Evolutionary conservation across 2,113 vertebrate genomes (phyloP).

Genomic region (Scopus umbretta): DNA sequence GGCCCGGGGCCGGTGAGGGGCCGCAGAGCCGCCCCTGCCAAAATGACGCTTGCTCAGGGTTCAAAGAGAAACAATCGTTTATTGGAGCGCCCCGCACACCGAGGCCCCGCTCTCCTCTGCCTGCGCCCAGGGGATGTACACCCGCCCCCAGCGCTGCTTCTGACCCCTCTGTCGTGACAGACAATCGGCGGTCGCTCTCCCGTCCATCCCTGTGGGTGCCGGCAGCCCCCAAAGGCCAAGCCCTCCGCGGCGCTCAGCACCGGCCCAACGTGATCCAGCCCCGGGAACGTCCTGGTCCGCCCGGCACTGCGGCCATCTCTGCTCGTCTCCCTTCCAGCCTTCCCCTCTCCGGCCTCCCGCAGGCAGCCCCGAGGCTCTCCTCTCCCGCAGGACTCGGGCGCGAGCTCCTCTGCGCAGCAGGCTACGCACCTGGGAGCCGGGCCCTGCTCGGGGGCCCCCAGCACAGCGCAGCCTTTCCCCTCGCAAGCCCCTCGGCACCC

Average conservation of each 20-base stretch:
- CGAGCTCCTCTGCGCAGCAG: background rate
- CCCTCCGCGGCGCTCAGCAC: accelerated
- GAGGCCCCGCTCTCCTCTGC: background rate
- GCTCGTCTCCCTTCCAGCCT: background rate
- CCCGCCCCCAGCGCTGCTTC: background rate
- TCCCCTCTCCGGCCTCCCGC: accelerated
- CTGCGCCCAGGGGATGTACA: too few species aligned
- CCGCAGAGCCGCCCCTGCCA: background rate
- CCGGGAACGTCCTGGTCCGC: too few species aligned
- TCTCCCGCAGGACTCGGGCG: accelerated
- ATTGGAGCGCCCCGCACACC: background rate
- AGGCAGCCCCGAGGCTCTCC: too few species aligned
- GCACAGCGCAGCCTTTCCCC: background rate
- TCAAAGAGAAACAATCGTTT: background rate
- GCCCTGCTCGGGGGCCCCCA: too few species aligned
- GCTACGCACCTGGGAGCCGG: accelerated
- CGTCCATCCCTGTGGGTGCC: accelerated
- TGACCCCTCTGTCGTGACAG: background rate
- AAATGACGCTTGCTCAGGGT: too few species aligned
- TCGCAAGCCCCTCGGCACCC: accelerated
- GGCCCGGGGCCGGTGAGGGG: too few species aligned
- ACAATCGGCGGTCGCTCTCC: background rate
- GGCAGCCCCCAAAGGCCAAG: background rate
- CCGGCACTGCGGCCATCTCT: accelerated
- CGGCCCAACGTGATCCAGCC: background rate